Percentiles rank a stretch among this genome's conserved stretches.
Conservation (phyloP, 2,113 vertebrate species). For the Maccullochella peelii region DNA sequence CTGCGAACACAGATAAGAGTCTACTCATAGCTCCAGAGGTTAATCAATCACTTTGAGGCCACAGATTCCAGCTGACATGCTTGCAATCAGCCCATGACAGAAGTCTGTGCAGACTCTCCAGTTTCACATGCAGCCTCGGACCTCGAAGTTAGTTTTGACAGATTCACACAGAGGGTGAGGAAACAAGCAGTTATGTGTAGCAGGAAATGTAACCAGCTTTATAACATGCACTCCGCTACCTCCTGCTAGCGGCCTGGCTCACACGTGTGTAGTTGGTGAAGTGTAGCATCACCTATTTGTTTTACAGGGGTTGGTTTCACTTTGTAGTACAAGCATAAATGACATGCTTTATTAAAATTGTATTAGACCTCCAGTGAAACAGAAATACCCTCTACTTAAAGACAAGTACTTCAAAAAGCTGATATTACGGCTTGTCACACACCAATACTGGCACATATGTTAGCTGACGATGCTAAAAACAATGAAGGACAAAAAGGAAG, state of each 20-base stretch:
- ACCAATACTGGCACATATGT: neutral
- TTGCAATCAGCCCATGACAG: conserved; percentile 43
- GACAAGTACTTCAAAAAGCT: neutral
- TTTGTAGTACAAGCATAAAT: neutral
- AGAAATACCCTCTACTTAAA: neutral
- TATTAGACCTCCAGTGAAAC: neutral
- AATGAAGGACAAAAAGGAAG: neutral
- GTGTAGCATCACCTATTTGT: neutral
- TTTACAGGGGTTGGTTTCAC: neutral
- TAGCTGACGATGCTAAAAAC: neutral
- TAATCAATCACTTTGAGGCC: conserved; percentile 73
- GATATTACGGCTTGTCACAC: neutral
- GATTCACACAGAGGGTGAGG: conserved; percentile 56
- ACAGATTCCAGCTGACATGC: conserved; percentile 32
- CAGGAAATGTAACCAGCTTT: conserved; percentile 70
- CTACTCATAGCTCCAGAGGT: conserved; percentile 40
- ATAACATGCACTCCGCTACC: conserved; percentile 31
- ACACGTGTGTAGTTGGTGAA: neutral
- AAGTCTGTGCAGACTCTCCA: conserved; percentile 45
- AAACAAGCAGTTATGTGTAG: conserved; percentile 68
- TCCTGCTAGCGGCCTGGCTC: conserved; percentile 34
- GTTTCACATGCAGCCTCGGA: conserved; percentile 64
- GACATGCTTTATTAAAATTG: neutral
- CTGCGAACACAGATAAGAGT: conserved; percentile 51
- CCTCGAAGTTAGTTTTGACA: conserved; percentile 55